Base-by-base conservation (phyloP, 2,888 invertebrate genomes). In the Ephialtes manifestator region DNA sequence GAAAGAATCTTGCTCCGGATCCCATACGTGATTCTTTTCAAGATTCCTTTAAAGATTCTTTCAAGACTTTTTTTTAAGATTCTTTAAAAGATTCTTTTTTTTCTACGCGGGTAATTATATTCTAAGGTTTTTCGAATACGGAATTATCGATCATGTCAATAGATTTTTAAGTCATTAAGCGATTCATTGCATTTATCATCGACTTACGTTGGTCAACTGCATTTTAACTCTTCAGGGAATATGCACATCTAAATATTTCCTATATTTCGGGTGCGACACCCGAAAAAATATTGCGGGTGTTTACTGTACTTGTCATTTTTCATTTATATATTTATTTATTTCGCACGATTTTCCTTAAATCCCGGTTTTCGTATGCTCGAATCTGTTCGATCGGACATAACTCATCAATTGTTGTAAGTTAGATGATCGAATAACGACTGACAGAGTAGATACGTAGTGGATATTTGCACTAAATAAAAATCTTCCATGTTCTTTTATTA, bases 341-440 rank as follows among this genome's bases (percentile, higher is more conserved):
- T 63, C 20, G 15, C 51, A 35, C 51, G 28, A n/a, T 65, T 11
- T 24, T 55, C 51, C 46, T 72, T 15, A 39, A 53, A 63, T 39
- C 63, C 71, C 51, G 39, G 18, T 43, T 48, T 63, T 24, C 63
- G 20, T 28, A n/a, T 63, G n/a, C 71, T 65, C 65, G 53, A 65
- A 53, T 55, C 20, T 20, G 53, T 60, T 65, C 48, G 51, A 28
- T 68, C 13, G 4, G 43, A 35, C 7, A 20, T 31, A 51, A 67
- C 31, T 65, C 20, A 35, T 11, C 7, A 71, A 67, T 63, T 15
- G 28, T 65, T 55, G 8, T n/a, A n/a, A 28, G 28, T 46, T 20
- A 70, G 39, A 67, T 18, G 39, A 63, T 67, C 67, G 39, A 75
- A 75, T 46, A 48, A 85, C 63, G 84, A 84, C 82, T 86, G 79